Percentiles rank a stretch among this genome's conserved stretches.
Evolutionary conservation across 2,888 invertebrate species (phyloP).

Genomic region (Protula sp.): DNA sequence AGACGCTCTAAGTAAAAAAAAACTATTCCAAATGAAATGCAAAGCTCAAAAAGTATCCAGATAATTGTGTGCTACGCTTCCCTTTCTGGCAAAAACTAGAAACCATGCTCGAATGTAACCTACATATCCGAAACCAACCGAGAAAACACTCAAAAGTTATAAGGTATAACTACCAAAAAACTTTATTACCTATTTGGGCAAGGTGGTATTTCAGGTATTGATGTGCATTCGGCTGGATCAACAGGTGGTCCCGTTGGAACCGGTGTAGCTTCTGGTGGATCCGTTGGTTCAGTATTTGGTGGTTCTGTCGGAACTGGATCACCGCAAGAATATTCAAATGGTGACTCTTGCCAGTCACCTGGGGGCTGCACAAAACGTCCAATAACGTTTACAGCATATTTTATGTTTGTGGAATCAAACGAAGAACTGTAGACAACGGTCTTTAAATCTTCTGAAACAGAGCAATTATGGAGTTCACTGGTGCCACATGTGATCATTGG

Average conservation of each 20-base stretch:
- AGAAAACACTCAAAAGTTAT: no score
- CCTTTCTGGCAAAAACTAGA: no score
- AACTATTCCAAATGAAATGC: no score
- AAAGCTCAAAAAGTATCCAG: no score
- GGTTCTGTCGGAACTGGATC: neutral
- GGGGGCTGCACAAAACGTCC: slow-evolving; percentile 11
- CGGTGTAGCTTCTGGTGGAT: neutral
- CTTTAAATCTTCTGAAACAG: no score
- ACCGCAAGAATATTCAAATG: slow-evolving; percentile 7
- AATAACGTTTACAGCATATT: slow-evolving; percentile 12
- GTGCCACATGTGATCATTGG: slow-evolving; percentile 9
- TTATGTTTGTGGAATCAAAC: neutral
- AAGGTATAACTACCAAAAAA: no score
- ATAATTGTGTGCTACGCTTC: no score
- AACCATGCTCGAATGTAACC: no score
- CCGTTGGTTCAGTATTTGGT: neutral
- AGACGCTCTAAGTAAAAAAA: no score
- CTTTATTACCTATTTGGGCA: no score
- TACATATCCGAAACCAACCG: no score
- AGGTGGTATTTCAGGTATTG: neutral
- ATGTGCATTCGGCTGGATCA: neutral
- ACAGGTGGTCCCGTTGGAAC: neutral
- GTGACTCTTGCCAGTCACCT: slow-evolving; percentile 2
- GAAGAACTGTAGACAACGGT: slow-evolving; percentile 4
- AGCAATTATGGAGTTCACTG: no score